Evolutionary conservation across 92 coral and sea anemone species (phyloP).

Genomic region (Bergia puertoricense): DNA sequence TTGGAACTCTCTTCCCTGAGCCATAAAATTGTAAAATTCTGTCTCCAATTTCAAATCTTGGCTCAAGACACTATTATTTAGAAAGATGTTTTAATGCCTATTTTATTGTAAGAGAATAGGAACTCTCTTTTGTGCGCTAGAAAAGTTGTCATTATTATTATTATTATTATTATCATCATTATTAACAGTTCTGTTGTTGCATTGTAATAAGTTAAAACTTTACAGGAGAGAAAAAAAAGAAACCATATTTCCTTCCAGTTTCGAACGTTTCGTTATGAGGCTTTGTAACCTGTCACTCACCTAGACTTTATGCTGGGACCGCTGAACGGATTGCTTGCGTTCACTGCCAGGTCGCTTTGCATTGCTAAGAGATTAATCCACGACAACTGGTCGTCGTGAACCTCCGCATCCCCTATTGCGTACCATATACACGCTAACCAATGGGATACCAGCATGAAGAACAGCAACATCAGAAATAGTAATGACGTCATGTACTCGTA

Average conservation of each 20-base stretch:
- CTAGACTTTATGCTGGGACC: slow-evolving; percentile 66
- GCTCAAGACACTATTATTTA: no score
- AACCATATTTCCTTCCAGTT: no score
- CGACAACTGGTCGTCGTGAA: slow-evolving; percentile 44
- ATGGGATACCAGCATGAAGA: slow-evolving; percentile 97
- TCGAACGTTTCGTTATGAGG: neutral
- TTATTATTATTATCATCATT: no score
- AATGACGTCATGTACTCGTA: slow-evolving; percentile 98
- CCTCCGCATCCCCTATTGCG: slow-evolving; percentile 76
- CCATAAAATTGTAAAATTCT: no score
- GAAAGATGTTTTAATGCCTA: no score
- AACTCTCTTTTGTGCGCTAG: no score
- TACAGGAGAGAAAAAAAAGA: neutral
- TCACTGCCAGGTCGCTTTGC: slow-evolving; percentile 47
- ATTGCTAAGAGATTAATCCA: slow-evolving; percentile 73
- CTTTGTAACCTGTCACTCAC: slow-evolving; percentile 43
- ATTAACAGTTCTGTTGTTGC: no score
- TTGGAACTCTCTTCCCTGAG: no score
- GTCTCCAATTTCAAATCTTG: no score
- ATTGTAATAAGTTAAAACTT: no score
- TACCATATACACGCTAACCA: slow-evolving; percentile 99
- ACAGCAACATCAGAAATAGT: slow-evolving; percentile 89
- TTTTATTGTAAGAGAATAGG: no score
- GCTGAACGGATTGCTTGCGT: slow-evolving; percentile 35
- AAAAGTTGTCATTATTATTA: no score